Evolutionary conservation across 2,888 invertebrate species (phyloP), one percentile per base, ranked within the genome.

Genomic region (Hemithea aestivaria): DNA sequence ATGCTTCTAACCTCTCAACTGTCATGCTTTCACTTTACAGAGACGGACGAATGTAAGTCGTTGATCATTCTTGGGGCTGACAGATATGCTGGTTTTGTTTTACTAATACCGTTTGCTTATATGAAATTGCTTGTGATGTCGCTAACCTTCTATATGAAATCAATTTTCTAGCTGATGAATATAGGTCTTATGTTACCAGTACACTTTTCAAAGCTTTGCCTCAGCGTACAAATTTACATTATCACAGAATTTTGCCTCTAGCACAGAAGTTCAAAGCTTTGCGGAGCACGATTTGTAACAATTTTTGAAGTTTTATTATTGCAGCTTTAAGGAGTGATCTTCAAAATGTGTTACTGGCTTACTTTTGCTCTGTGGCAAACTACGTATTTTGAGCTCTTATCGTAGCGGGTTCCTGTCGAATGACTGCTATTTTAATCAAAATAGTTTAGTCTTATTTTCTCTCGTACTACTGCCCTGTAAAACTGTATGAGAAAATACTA

Each of bases 1-100:
- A 68, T 55, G 72, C 76, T 73, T 73, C 65, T 82, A 82, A 82
- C 82, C 59, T 72, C 64, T 72, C 62, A 79, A 71, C 73, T 82
- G 67, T 80, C 81, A 74, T 84, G 83, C 84, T 84, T 79, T 83
- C 83, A 75, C 67, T 80, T 85, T 87, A 79, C 85, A 87, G 85
- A 84, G 58, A 72, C 81, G 84, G 85, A 85, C 78, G 84, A 85
- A 79, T 84, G 85, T 87, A 85, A 87, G 85, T 84, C 66, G 62
- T 72, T 67, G 67, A 70, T 64, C 74, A 67, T 78, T 72, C 63
- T 71, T 65, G 71, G 69, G 78, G 67, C 72, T 78, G 74, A 65
- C 54, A 67, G 53, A 61, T 47, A 63, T 60, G 69, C 73, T 75
- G 73, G 72, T 73, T 67, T 62, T 66, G 51, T 58, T 66, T 64